A percentile compares a stretch with the other conserved stretches of the same genome.
These are phyloP conservation scores for Solea senegalensis DNA, from an alignment of 2,113 vertebrate species.

Conservation along the genomic window DNA sequence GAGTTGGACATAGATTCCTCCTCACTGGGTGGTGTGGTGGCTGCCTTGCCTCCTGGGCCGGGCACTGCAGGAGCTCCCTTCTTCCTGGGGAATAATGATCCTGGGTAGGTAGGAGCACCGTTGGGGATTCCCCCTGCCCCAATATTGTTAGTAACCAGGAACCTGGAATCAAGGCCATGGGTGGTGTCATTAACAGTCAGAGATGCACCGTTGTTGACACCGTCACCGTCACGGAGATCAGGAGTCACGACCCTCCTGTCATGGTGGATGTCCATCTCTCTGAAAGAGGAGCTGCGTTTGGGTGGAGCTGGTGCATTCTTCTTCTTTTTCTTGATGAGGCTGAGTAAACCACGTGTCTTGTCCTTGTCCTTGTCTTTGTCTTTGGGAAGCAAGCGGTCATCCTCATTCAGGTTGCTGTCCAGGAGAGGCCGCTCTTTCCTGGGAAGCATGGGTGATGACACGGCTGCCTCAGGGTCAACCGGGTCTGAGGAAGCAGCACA, in stretches of 20 bases:
- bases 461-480: constrained; percentile 84
- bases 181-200: constrained; percentile 40
- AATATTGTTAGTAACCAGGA: constrained; percentile 78
- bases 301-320: constrained; percentile 92
- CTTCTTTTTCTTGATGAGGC: constrained; percentile 97
- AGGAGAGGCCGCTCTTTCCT: constrained; percentile 87
- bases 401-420: constrained; percentile 88
- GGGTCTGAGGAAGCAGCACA: constrained; percentile 78
- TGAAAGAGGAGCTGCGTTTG: constrained; percentile 95
- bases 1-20: constrained; percentile 85
- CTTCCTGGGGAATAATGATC: constrained; percentile 86
- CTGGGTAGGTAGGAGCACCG: constrained; percentile 83
- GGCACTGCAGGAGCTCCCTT: constrained; percentile 82
- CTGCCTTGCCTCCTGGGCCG: constrained; percentile 70
- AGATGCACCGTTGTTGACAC: constrained; percentile 80
- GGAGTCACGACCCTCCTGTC: constrained; percentile 80
- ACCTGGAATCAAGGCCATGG: constrained; percentile 78
- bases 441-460: constrained; percentile 89
- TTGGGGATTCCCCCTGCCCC: constrained; percentile 85
- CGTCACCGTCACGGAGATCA: constrained; percentile 77
- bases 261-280: constrained; percentile 85
- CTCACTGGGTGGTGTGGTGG: constrained; percentile 78
- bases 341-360: constrained; percentile 89
- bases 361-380: constrained; percentile 96
- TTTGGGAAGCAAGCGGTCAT: constrained; percentile 90